Base-by-base conservation (phyloP, 2,888 invertebrate species). In the Protophormia terraenovae region DNA sequence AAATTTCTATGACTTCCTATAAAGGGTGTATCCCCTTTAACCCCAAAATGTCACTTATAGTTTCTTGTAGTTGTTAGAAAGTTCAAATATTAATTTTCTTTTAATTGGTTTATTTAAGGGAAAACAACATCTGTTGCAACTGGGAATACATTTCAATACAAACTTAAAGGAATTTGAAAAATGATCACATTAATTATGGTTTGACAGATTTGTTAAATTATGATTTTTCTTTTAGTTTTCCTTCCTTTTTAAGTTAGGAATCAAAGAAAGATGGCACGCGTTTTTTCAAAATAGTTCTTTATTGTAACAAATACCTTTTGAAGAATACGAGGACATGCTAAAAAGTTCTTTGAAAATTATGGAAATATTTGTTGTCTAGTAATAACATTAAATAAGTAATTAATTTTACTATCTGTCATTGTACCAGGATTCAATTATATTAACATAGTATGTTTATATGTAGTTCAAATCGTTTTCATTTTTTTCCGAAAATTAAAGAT, bases 141-240 rank as follows among this genome's bases (percentile, higher is more conserved):
- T 29, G 24, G 64, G 14, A 62, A 60, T 60, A 27, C 24, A 14
- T 12, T 19, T 3, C 12, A 55, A 22, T n/a, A 55, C 6, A 29
- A n/a, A 55, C 50, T 5, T 53, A 10, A 3, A 72, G 14, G 41
- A 27, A 64, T 64, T 67, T 60, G 41, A 47, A 50, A 27, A 60
- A 80, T 71, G 45, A 80, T 72, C 71, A 32, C 84, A 84, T 84
- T 84, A 85, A 85, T 85, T 82, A 75, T 58, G 24, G 41, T 85
- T 85, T 85, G 85, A 85, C 85, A 85, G 85, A 71, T 78, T 85
- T 75, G 73, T 78, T 78, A 85, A 82, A 78, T 78, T 85, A 62
- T 73, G 55, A 77, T 69, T 73, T 66, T 67, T 16, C n/a, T 16
- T 64, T 19, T n/a, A n/a, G n/a, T 66, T 27, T 38, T 50, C 41